Base-by-base conservation (phyloP, 2,113 vertebrate genomes). In the Pachypanchax playfairii region DNA sequence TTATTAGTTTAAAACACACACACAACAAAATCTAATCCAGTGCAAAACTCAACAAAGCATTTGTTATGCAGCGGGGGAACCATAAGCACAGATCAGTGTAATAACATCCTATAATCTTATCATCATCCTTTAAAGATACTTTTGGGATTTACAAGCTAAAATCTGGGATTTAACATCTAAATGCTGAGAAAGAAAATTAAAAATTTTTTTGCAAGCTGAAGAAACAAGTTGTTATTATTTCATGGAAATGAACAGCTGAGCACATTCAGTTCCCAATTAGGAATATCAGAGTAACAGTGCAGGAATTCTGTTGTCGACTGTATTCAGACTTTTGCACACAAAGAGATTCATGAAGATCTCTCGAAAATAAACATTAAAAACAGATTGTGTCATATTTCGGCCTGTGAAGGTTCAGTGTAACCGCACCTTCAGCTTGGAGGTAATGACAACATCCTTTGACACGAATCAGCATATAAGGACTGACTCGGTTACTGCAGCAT, bases 361-460 rank as follows among this genome's bases (percentile, higher is more conserved):
- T 26, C 7, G 9, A 48, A n/a, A 48, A 26, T 1, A 48, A 8
- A 48, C 14, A 47, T 35, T 10, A 35, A 35, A 10, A 10, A 7
- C 4, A 2, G 33, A 35, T 3, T 9, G 12, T 25, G n/a, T n/a
- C n/a, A n/a, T n/a, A n/a, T n/a, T n/a, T 0, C 39, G 59, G 75
- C 47, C 56, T 7, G 21, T 42, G 60, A 56, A 80, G 58, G 70
- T 70, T 26, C 75, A 67, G 60, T 56, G 60, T 73, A 86, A 82
- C 88, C 89, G 87, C 89, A 87, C 85, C 91, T 92, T 70, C 66
- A 70, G 71, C 59, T 72, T 13, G 49, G 79, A 75, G 85, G 81
- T 85, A 80, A n/a, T 88, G 86, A 90, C 86, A 87, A 78, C 89
- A 90, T 87, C 81, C 76, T 82, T 81, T 77, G 79, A 83, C 65